Evolutionary conservation across 1,140 invertebrate genomes (phyloP), one percentile per base, ranked within the genome.

Genomic region (Hetaerina americana): DNA sequence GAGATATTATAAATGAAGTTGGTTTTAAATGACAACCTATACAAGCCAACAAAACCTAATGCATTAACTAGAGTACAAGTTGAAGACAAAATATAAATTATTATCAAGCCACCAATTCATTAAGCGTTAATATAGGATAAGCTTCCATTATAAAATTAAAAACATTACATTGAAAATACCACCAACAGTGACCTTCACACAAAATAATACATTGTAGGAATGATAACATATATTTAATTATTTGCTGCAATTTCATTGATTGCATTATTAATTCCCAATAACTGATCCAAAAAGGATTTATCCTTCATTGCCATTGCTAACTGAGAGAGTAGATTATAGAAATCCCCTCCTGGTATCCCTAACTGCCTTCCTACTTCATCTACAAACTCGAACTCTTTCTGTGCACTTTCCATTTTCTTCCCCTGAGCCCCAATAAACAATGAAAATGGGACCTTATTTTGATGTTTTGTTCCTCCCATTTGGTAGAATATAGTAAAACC

Each of bases 401-500:
- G 1, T 5, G 25, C 12, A 12, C n/a, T 72, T 29, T 68, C 22
- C 18, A 22, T 68, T 66, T 66, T 1, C 28, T 27, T n/a, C 8
- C 25, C 67, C 15, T 57, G 24, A 68, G 24, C 26, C 5, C 66
- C 27, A 71, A 66, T 70, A 28, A 26, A 40, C n/a, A 72, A 70
- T 24, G 66, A 26, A 18, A 26, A 15, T 70, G 85, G 86, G 66
- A 91, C 81, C 79, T 92, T 92, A 57, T 87, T 81, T 72, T 88
- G 84, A 74, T 86, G 87, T 75, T 90, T 89, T 15, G 69, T 27
- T 10, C 85, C 87, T 75, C 80, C 84, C 24, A 87, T 84, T 75
- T 91, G 87, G 78, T 91, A 92, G 81, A 95, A 94, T 75, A 94
- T 85, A 22, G 91, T 92, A 77, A 93, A 88, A 26, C 74, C 77